Evolutionary conservation across 2,113 vertebrate species (phyloP).

Genomic region (Coreoperca whiteheadi): DNA sequence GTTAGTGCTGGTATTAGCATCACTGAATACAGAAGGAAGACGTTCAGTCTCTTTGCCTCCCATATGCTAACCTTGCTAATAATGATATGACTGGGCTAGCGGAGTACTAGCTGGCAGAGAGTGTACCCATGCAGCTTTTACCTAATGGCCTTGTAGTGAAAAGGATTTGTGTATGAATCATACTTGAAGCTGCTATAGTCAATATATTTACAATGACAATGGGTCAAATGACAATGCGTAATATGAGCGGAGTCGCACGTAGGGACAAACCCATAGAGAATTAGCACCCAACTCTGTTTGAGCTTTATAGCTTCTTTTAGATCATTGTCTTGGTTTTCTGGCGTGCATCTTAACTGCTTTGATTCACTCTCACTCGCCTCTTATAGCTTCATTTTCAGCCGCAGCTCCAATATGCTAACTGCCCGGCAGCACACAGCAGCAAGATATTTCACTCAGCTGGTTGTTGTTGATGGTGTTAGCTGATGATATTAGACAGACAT

Average conservation of each 20-base stretch:
- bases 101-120: background rate
- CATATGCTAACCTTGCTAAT: constrained; percentile 55
- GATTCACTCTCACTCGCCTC: background rate
- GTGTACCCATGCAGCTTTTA: constrained; percentile 1
- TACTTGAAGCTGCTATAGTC: background rate
- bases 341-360: background rate
- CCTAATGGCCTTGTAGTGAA: background rate
- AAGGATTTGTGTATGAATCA: background rate
- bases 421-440: background rate
- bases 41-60: constrained; percentile 45
- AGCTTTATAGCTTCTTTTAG: background rate
- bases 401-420: background rate
- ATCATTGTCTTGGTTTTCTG: background rate
- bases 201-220: background rate
- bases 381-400: background rate
- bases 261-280: background rate
- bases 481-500: background rate
- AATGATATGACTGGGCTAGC: constrained; percentile 14
- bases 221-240: background rate
- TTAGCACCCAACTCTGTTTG: background rate
- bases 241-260: background rate
- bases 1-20: constrained; percentile 61
- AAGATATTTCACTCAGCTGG: background rate
- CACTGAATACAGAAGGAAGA: constrained; percentile 51
- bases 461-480: background rate